Conservation (phyloP, 2,113 vertebrate species). For the Paralichthys olivaceus region DNA sequence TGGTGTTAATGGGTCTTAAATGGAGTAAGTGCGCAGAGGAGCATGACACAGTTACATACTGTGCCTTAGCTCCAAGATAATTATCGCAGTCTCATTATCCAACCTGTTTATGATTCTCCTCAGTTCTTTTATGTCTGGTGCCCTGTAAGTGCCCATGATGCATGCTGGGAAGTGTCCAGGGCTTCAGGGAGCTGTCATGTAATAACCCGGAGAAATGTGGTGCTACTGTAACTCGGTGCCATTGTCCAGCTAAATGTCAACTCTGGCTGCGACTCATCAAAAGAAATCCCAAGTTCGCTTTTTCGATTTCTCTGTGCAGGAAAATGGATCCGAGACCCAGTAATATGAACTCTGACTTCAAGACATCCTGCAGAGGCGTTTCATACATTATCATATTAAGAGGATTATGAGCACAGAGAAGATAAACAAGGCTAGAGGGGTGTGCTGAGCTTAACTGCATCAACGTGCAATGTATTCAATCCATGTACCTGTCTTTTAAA, state of each 20-base stretch:
- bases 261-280: neutral
- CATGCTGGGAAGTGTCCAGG: constrained; percentile 21
- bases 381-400: constrained; percentile 66
- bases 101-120: constrained; percentile 62
- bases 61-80: constrained; percentile 60
- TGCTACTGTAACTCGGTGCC: neutral
- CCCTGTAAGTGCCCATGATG: constrained; percentile 6
- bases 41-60: constrained; percentile 41
- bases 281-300: constrained; percentile 33
- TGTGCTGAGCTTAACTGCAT: constrained; percentile 44
- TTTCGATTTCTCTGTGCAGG: constrained; percentile 12
- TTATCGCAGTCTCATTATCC: constrained; percentile 67
- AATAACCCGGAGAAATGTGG: constrained; percentile 1
- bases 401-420: constrained; percentile 64
- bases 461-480: constrained; percentile 41
- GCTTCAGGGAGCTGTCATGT: constrained; percentile 3
- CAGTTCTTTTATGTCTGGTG: constrained; percentile 46
- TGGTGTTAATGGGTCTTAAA: constrained; percentile 68
- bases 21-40: constrained; percentile 57
- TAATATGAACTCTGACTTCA: constrained; percentile 45
- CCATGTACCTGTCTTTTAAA: constrained; percentile 53
- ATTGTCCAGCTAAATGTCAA: constrained; percentile 26
- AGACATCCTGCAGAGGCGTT: constrained; percentile 54
- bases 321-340: constrained; percentile 25
- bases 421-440: constrained; percentile 64